Evolutionary conservation across 2,888 invertebrate species (phyloP), one percentile per base, ranked within the genome.

Genomic region (Dendrolimus houi): DNA sequence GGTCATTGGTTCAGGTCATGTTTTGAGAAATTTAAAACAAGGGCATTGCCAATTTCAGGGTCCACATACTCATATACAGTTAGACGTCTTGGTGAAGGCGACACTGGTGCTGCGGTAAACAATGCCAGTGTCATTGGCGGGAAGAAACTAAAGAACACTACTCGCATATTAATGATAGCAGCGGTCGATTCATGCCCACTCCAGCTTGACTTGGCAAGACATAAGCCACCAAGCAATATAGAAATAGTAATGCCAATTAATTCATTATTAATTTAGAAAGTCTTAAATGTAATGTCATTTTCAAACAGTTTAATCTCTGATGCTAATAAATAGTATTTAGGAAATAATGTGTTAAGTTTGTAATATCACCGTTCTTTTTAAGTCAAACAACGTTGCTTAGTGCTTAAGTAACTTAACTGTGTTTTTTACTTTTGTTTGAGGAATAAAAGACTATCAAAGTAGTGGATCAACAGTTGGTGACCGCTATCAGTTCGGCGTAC

Each of bases 21-120:
- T 47, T 47, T 67, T 66, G 61, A 64, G 60, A 55, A 56, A 61
- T 63, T 65, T 62, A 65, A 75, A 88, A 87, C 83, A 86, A 86
- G 88, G 85, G 79, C 88, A 85, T 82, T 85, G 86, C 78, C 85
- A 85, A 90, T 90, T 89, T 90, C 89, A 89, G 86, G 90, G 87
- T 83, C 83, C 75, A 88, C 75, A 85, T 85, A 75, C 70, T 68
- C 68, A 63, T 75, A 77, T 85, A 90, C 90, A 85, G 89, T 90
- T 89, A 90, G 79, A 66, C 74, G 77, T 65, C 67, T 68, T 66
- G 68, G 64, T 70, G 73, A 59, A 74, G 65, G 64, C 65, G 66
- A 65, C 71, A 68, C 62, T 67, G 71, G 64, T 72, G 75, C 67
- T 75, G 61, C 76, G 74, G 72, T 77, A 71, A 82, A 89, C 87